Evolutionary conservation across 2,113 vertebrate genomes (phyloP), one percentile per base, ranked within the genome.

Genomic region (Onychorhynchus coronatus): DNA sequence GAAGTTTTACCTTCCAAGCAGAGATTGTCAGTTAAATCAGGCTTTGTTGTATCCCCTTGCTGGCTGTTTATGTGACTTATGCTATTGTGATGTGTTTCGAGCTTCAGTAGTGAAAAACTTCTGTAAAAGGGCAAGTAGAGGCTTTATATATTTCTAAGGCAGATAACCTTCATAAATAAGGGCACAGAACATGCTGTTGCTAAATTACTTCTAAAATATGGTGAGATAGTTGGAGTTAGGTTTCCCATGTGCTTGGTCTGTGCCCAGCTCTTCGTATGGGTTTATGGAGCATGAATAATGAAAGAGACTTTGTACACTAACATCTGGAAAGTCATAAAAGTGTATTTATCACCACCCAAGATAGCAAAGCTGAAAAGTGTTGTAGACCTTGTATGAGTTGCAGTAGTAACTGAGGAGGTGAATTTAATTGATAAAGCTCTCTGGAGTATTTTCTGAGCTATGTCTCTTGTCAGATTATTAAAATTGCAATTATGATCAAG

Each of bases 211-310:
- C 70, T 91, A 88, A 96, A 96, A 96, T 95, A 96, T 41, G 85
- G 91, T 94, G 71, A 94, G 85, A 95, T 96, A 66, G 88, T 90
- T 95, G 65, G 63, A 95, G 84, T 95, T 95, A 86, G 89, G 95
- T 92, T 96, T 96, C 90, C 91, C 70, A 76, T 74, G 75, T 96
- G 89, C 79, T 94, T 97, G 86, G 89, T 92, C 88, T 90, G 84
- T 93, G 92, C 91, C 80, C 62, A 70, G 65, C 72, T 92, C 91
- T 96, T 96, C 16, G 7, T 72, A 68, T 95, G 81, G 87, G 67
- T 97, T 96, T 97, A 95, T 97, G 94, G 72, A 95, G 83, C 95
- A 96, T 97, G 91, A 91, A 96, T 96, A 96, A 95, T 97, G 90
- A 91, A 94, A 96, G 81, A 93, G 83, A 95, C 65, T 97, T 88